Base-by-base conservation (phyloP, 2,888 invertebrate genomes). In the Nephrotoma flavescens region DNA sequence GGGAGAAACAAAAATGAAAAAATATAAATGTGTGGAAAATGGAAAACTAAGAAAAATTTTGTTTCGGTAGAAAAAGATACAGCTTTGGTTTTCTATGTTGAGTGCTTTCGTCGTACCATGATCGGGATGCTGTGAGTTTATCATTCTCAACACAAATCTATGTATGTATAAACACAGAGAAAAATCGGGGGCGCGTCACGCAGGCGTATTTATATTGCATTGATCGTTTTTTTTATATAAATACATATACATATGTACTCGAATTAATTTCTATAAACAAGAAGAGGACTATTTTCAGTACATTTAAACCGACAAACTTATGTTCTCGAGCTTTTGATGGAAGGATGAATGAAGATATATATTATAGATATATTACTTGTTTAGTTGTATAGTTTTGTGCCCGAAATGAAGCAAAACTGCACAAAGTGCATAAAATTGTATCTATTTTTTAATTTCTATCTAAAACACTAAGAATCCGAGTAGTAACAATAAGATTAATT, bases 111-210 rank as follows among this genome's bases (percentile, higher is more conserved):
- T 84, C 84, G 84, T 84, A n/a, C 84, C 6, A 15, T 84, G 41
- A 84, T 85, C 85, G 85, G 85, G 85, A 85, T 83, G 83, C 57
- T 85, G 71, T 71, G 15, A 19, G 31, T 71, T 31, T 71, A 12
- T 31, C 71, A 71, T 71, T 71, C 71, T 71, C 71, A 31, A 31
- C 31, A 31, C 3, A 31, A 0, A 31, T 31, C 31, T 31, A 31
- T 31, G 31, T 71, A 11, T 31, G 11, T 71, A 31, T 44, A 44
- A 44, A 44, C 71, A 71, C 44, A 86, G 57, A 45, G 83, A 83
- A 86, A 42, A 57, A 15, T 86, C 42, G 44, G 86, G 87, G 87
- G 87, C 86, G 87, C 87, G 87, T 86, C 87, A 86, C 86, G 87
- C 86, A 86, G 42, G 87, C 87, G 86, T 57, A 86, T 41, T 86